Base-by-base conservation (phyloP, 92 coral and sea anemone genomes). In the Zoanthus gigantus region DNA sequence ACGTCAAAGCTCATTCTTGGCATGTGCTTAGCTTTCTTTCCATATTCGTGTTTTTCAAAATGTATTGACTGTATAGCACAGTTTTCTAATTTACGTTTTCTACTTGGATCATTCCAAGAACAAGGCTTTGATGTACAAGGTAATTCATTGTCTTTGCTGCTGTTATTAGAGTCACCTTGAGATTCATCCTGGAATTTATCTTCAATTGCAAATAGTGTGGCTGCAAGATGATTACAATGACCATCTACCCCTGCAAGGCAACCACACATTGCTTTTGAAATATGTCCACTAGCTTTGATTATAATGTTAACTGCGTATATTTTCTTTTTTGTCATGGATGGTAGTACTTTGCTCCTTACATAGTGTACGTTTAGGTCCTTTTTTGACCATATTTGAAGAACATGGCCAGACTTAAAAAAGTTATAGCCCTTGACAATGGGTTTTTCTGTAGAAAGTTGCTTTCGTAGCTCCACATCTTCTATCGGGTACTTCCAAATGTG, bases 201-300 rank as follows among this genome's bases (percentile, higher is more conserved):
- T 50, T 50, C 56, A 50, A 50, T 50, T 50, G 56, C 13, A 50
- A 90, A 90, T 42, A 90, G 77, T 31, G 93, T 90, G 31, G 93
- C 93, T 76, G 93, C 65, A 3, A 90, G 91, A 47, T 90, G 91
- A 72, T 90, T 90, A 68, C 92, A 90, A 17, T 91, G 56, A 57
- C 92, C 92, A 86, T 90, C 92, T 17, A 90, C 91, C 13, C 92
- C 92, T 76, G 92, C 92, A 57, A 91, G 92, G 74, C 92, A 90
- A 30, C 91, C 86, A 86, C 92, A 90, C 77, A 78, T 44, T 4
- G 91, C 92, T 69, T 77, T 76, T 7, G 56, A 50, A 71, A 90
- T 79, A 87, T 90, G 87, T 58, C 91, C 91, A 76, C 56, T 87
- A 79, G 60, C 58, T 72, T 81, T 79, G 16, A 87, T 71, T 14